These are phyloP conservation scores for Barbus barbus DNA, from an alignment of 2,113 vertebrate genomes.

Conservation along the genomic window DNA sequence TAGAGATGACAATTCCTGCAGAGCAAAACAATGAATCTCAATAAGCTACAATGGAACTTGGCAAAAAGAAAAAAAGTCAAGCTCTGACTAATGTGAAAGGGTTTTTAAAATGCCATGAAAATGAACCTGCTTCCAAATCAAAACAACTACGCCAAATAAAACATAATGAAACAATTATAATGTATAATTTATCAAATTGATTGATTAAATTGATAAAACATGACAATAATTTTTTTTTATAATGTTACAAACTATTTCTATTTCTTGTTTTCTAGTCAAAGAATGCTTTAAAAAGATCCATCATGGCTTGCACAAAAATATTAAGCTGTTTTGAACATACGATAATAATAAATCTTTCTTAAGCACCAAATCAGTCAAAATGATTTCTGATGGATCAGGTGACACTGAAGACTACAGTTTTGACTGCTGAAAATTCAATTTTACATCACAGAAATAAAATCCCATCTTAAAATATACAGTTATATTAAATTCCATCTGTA, in stretches of 20 bases:
- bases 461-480: no score
- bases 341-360: neutral
- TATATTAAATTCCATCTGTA: no score
- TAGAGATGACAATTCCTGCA: conserved; percentile 12
- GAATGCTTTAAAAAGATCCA: neutral
- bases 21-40: conserved; percentile 23
- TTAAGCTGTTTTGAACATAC: neutral
- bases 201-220: neutral
- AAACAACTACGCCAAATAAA: neutral
- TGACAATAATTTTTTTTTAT: neutral
- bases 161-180: no score
- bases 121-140: neutral
- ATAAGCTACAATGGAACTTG: neutral
- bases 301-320: neutral
- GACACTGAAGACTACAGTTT: no score
- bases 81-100: neutral
- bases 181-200: neutral
- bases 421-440: neutral
- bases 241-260: no score
- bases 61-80: neutral
- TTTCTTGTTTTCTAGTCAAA: neutral
- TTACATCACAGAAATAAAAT: no score
- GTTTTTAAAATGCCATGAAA: neutral
- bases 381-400: no score
- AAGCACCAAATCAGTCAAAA: neutral